phyloP scores from a whole-genome alignment of 2,888 invertebrate genomes.

The Drosophila percnosoma region DNA sequence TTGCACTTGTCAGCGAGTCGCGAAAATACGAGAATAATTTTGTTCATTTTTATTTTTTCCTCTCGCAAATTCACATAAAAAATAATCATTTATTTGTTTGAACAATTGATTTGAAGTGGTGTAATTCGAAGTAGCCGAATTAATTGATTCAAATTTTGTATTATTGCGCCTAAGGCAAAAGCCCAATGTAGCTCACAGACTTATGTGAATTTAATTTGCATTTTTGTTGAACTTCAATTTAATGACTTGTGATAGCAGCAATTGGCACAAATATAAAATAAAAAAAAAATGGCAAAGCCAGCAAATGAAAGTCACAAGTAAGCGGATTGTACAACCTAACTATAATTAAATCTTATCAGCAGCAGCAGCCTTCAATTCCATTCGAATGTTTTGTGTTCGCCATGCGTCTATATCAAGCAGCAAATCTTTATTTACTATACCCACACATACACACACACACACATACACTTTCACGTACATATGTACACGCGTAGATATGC shows the following conservation, averaged over 20 bases:
- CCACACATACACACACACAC: constrained; percentile 2
- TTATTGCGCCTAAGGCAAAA: neutral
- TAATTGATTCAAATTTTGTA: constrained; percentile 28
- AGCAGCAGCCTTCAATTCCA: constrained; percentile 28
- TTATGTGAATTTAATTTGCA: constrained; percentile 44
- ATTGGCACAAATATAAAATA: constrained; percentile 5
- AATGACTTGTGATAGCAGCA: constrained; percentile 6
- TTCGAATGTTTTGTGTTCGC: constrained; percentile 26
- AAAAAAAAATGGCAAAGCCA: constrained; percentile 1
- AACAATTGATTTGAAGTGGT: constrained; percentile 27
- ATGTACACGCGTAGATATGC: constrained; percentile 2
- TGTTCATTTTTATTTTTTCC: constrained; percentile 15
- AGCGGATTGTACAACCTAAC: constrained; percentile 31
- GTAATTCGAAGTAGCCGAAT: constrained; percentile 19
- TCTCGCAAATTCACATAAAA: constrained; percentile 27
- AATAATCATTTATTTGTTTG: constrained; percentile 35
- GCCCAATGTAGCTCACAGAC: constrained; percentile 1
- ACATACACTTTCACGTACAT: neutral
- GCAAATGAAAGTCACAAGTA: constrained; percentile 16
- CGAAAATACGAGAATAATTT: constrained; percentile 1
- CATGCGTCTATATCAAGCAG: constrained; percentile 46
- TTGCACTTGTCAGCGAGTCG: constrained; percentile 23
- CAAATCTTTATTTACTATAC: constrained; percentile 50
- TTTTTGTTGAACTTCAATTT: constrained; percentile 21
- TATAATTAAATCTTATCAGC: constrained; percentile 56